Evolutionary conservation across 2,888 invertebrate genomes (phyloP).

Genomic region (Nephrocerus scutellatus): DNA sequence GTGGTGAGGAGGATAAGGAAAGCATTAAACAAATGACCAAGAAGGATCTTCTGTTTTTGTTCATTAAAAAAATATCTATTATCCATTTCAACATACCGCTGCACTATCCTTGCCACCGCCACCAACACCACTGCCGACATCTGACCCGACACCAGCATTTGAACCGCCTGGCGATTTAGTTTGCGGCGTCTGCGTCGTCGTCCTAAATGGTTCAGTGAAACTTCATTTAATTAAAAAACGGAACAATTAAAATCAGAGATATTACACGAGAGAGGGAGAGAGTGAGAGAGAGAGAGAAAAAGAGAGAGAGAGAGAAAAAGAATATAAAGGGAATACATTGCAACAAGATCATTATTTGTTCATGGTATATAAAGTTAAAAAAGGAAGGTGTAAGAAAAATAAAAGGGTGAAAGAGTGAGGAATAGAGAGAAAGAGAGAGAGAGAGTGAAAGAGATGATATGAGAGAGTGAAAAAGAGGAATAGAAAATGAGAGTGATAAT

Average conservation of each 20-base stretch:
- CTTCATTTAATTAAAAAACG: slow-evolving; percentile 15
- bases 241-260: not conserved
- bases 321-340: not conserved
- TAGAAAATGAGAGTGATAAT: not conserved
- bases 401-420: not conserved
- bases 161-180: slow-evolving; percentile 69
- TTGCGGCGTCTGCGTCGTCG: slow-evolving; percentile 51
- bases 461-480: not conserved
- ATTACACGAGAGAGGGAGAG: not conserved
- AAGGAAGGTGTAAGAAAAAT: not conserved
- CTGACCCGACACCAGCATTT: slow-evolving; percentile 51
- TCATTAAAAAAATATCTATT: no score
- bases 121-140: no score
- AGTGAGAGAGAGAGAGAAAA: not conserved
- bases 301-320: not conserved
- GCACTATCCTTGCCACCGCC: slow-evolving; percentile 31
- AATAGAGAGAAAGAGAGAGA: not conserved
- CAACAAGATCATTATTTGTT: not conserved
- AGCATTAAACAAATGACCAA: not conserved
- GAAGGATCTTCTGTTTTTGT: not conserved
- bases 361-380: not conserved
- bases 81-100: no score
- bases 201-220: slow-evolving; percentile 29
- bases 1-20: no score
- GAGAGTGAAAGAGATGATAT: not conserved